Percentiles rank a stretch among this genome's conserved stretches.
Evolutionary conservation across 2,113 vertebrate species (phyloP).

Genomic region (Oceanodroma tethys): DNA sequence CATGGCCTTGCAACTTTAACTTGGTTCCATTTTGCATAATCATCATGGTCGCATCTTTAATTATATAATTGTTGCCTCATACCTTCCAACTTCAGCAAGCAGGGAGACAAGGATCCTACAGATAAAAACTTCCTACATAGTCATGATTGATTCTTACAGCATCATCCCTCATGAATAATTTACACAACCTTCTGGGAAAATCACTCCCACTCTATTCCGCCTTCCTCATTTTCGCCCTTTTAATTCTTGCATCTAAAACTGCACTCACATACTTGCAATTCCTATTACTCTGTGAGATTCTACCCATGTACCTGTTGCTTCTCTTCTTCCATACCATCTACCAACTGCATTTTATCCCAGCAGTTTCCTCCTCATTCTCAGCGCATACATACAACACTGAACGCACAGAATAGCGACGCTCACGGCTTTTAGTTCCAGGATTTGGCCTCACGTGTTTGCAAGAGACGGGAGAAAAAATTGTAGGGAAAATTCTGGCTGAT

Average conservation of each 20-base stretch:
- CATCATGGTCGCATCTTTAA: background rate
- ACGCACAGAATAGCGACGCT: background rate
- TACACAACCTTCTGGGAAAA: conserved; percentile 25
- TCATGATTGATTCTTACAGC: conserved; percentile 15
- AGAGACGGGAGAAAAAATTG: background rate
- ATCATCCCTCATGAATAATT: conserved; percentile 24
- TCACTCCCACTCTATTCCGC: conserved; percentile 7
- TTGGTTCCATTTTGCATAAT: background rate
- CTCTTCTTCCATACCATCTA: background rate
- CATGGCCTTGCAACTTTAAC: background rate
- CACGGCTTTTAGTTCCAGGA: background rate
- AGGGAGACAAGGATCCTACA: background rate
- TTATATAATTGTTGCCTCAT: background rate
- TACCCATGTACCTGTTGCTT: background rate
- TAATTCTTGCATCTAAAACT: background rate
- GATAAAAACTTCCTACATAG: conserved; percentile 15
- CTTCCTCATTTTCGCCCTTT: background rate
- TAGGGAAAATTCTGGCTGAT: background rate
- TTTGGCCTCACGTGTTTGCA: background rate
- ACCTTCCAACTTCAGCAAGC: background rate
- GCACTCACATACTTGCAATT: background rate
- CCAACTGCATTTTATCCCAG: background rate
- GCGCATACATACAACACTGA: background rate
- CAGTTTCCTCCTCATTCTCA: background rate
- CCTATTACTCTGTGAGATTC: background rate